Evolutionary conservation across 1,140 invertebrate genomes (phyloP).

Genomic region (Branchinecta lynchi): DNA sequence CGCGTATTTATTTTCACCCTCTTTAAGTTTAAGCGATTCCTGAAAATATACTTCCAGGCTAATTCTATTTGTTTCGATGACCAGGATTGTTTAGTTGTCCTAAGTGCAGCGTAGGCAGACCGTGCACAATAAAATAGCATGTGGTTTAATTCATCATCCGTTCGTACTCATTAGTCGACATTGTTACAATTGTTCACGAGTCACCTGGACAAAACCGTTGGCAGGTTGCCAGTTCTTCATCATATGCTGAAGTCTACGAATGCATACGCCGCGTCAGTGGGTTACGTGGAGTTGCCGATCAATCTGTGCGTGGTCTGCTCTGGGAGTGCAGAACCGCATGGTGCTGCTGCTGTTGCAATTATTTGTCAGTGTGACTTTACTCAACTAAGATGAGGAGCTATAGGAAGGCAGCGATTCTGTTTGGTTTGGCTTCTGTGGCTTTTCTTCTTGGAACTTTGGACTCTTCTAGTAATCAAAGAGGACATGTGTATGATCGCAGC

Average conservation of each 20-base stretch:
- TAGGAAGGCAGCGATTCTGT: background rate
- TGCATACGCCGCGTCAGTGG: too few relatives aligned
- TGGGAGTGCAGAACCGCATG: background rate
- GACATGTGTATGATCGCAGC: background rate
- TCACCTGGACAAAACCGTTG: too few relatives aligned
- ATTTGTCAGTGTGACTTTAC: background rate
- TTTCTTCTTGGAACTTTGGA: background rate
- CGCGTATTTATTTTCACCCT: background rate
- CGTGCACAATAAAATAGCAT: too few relatives aligned
- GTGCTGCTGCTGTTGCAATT: background rate
- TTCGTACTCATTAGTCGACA: too few relatives aligned
- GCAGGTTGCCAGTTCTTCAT: too few relatives aligned
- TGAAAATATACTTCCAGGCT: background rate
- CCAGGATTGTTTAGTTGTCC: too few relatives aligned
- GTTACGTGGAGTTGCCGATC: too few relatives aligned
- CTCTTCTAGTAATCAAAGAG: background rate
- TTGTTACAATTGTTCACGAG: too few relatives aligned
- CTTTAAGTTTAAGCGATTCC: background rate
- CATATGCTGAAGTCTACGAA: too few relatives aligned
- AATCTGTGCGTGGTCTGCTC: background rate
- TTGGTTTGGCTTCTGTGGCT: background rate
- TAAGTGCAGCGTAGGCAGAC: too few relatives aligned
- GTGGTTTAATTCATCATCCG: too few relatives aligned
- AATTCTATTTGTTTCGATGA: background rate
- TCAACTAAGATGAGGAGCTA: background rate